Base-by-base conservation (phyloP, 2,888 invertebrate genomes). In the Sesia apiformis region DNA sequence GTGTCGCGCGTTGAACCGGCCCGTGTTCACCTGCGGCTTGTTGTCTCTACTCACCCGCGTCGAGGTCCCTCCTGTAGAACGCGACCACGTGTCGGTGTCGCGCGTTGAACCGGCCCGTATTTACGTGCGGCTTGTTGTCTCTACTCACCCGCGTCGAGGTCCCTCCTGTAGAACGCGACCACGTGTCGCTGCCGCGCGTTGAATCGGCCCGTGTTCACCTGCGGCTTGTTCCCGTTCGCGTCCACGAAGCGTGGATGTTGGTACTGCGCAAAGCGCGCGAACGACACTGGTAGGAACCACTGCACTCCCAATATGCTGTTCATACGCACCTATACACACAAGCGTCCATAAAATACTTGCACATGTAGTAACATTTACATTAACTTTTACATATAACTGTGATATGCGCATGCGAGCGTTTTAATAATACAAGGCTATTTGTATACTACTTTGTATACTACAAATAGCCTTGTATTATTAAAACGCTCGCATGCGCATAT, bases 251-350 rank as follows among this genome's bases (percentile, higher is more conserved):
- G 95, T 73, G 97, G 93, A 84, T 79, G 79, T 62, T 93, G 87
- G 67, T 91, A 91, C 52, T 96, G 96, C 70, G 97, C 92, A 87
- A 94, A 97, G 72, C 97, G 95, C 67, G 94, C 92, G 84, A 98
- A 99, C 38, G 96, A 96, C 62, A 97, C 93, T n/a, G 98, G 96
- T 69, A 94, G 94, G 88, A 94, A 99, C 67, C 98, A 93, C 90
- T 98, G 98, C 82, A 93, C 94, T 62, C 94, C 94, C 63, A 90
- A 86, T 60, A 99, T 96, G 3, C 97, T 97, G 84, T 98, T 98
- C 96, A 99, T 97, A 57, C 98, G 93, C 6, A 97, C 95, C 95
- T 95, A 42, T 7, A 42, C 41, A 6, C 38, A 54, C 42, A 46
- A 40, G 8, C 39, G 8, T 4, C 51, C 46, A 49, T 7, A 42